Conservation (phyloP, 2,888 invertebrate species). For the Willowsia nigromaculata region DNA sequence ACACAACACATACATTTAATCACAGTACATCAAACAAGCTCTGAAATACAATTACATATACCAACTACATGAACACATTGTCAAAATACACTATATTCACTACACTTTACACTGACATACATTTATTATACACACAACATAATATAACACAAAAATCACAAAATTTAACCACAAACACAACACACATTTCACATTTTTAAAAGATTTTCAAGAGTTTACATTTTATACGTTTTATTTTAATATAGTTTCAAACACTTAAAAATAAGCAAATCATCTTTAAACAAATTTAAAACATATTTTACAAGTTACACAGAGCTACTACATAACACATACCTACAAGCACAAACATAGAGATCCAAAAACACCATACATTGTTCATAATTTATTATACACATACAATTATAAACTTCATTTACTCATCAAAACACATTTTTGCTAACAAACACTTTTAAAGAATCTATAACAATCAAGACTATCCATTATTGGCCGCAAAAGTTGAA, state of each 20-base stretch:
- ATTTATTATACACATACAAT: slow-evolving; percentile 6
- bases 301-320: neutral
- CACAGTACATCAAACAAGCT: neutral
- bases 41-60: no score
- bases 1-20: neutral
- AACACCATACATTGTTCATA: slow-evolving; percentile 36
- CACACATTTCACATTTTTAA: neutral
- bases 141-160: neutral
- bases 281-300: neutral
- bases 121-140: neutral
- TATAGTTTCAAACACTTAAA: no score
- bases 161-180: neutral
- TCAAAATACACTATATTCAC: neutral
- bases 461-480: no score
- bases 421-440: no score
- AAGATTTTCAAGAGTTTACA: neutral
- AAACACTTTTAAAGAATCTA: no score
- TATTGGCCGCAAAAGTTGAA: no score
- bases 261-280: no score
- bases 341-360: neutral
- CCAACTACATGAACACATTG: neutral
- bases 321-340: neutral
- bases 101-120: neutral
- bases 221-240: neutral
- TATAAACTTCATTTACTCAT: neutral